phyloP scores from a whole-genome alignment of 2,888 invertebrate species.

The Cryptus armator region DNA sequence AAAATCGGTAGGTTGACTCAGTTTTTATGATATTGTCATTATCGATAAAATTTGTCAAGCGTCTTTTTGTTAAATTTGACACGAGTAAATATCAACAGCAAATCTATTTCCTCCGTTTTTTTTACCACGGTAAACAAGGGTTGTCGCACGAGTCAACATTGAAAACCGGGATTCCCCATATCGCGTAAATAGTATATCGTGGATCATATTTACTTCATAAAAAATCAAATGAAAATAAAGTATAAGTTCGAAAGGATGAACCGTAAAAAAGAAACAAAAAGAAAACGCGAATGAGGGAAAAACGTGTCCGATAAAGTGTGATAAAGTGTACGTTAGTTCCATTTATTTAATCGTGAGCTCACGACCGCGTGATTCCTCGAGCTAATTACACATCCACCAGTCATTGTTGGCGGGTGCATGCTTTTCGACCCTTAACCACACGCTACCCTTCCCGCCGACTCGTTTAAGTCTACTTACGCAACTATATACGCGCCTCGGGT shows the following conservation, averaged over 20 bases:
- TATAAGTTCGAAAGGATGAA: background rate
- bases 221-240: background rate
- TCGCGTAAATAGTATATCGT: background rate
- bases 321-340: slow-evolving; percentile 24
- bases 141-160: background rate
- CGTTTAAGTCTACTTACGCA: slow-evolving; percentile 77
- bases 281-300: background rate
- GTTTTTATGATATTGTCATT: background rate
- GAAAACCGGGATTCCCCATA: background rate
- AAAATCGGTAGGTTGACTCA: too few species aligned
- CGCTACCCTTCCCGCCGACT: slow-evolving; percentile 56
- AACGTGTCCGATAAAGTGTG: slow-evolving; percentile 1
- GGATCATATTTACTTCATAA: background rate
- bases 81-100: background rate
- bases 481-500: slow-evolving; percentile 56
- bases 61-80: background rate
- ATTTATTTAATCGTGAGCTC: slow-evolving; percentile 36
- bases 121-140: background rate
- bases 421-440: slow-evolving; percentile 44
- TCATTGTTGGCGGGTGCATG: slow-evolving; percentile 60
- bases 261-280: background rate
- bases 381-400: slow-evolving; percentile 75
- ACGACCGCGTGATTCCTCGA: slow-evolving; percentile 73
- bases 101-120: background rate
- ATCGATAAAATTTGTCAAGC: background rate